These are phyloP conservation scores for Nomada ruficornis DNA, from an alignment of 2,888 invertebrate genomes.

Conservation along the genomic window DNA sequence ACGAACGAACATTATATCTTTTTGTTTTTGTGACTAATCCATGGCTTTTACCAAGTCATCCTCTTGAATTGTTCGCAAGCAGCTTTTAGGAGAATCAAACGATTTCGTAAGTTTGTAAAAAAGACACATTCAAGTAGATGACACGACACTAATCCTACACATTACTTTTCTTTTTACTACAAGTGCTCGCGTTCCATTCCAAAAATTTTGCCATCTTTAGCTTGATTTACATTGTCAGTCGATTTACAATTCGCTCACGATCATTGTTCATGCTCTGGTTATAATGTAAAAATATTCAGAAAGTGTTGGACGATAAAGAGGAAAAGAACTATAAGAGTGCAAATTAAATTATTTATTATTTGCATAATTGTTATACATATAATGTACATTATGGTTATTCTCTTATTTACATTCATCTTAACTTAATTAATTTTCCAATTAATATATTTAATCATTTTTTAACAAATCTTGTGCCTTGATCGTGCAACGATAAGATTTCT, in stretches of 20 bases:
- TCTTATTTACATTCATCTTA: too few species aligned
- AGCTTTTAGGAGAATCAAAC: slow-evolving; percentile 84
- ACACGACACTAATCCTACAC: slow-evolving; percentile 69
- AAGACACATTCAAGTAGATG: slow-evolving; percentile 76
- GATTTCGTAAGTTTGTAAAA: slow-evolving; percentile 83
- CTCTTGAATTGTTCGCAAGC: slow-evolving; percentile 81
- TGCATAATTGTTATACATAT: too few species aligned
- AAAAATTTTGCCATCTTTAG: neutral
- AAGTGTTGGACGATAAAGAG: too few species aligned
- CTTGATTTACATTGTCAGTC: slow-evolving; percentile 29
- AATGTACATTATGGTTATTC: too few species aligned
- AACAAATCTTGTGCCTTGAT: neutral
- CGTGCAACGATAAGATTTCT: neutral
- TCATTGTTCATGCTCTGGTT: too few species aligned
- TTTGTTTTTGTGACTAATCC: slow-evolving; percentile 61
- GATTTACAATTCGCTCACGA: neutral
- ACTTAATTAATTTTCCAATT: too few species aligned
- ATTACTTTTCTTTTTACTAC: slow-evolving; percentile 40
- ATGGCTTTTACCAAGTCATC: slow-evolving; percentile 52
- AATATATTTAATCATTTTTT: too few species aligned
- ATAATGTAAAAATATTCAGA: too few species aligned
- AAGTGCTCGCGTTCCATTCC: slow-evolving; percentile 37
- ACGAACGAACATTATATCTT: slow-evolving; percentile 46
- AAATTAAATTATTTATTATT: too few species aligned
- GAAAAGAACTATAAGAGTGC: too few species aligned